Evolutionary conservation across 2,888 invertebrate genomes (phyloP), one percentile per base, ranked within the genome.

Genomic region (Perithous albicinctus): DNA sequence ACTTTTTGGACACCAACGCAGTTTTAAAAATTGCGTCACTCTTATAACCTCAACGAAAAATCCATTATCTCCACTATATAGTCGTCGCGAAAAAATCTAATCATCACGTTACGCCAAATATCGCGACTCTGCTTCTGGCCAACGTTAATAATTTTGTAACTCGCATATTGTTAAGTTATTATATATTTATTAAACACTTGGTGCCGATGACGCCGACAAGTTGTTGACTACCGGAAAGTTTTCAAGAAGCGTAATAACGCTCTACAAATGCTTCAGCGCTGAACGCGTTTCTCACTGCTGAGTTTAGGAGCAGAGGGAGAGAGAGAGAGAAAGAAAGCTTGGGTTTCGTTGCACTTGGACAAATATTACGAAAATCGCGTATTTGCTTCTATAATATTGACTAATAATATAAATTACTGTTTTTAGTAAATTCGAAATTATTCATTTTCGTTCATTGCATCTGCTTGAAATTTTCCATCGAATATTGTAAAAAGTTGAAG

Each of bases 11-110:
- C 20, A 56, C 59, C 6, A 29, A 15, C 59, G 15, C 26, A 67
- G 29, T 20, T 5, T 66, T 8, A 18, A 56, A 43, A 79, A 75
- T 78, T 73, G 26, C 54, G 72, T 76, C 79, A 78, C 72, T 75
- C n/a, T 79, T 85, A 88, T 59, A 59, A 85, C 86, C 85, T 85
- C 83, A 66, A 76, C 74, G 35, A 43, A 32, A n/a, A n/a, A n/a
- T n/a, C n/a, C n/a, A n/a, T n/a, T n/a, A n/a, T n/a, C n/a, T n/a
- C n/a, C n/a, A n/a, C n/a, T n/a, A n/a, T n/a, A n/a, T n/a, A n/a
- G n/a, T n/a, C n/a, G n/a, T n/a, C n/a, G n/a, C n/a, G n/a, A n/a
- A n/a, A n/a, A n/a, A n/a, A n/a, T n/a, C n/a, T n/a, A n/a, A n/a
- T n/a, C n/a, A n/a, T 69, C 63, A 77, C 77, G 66, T 56, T 64